These are phyloP conservation scores for Caranx ignobilis DNA, from an alignment of 2,113 vertebrate species.

Conservation along the genomic window DNA sequence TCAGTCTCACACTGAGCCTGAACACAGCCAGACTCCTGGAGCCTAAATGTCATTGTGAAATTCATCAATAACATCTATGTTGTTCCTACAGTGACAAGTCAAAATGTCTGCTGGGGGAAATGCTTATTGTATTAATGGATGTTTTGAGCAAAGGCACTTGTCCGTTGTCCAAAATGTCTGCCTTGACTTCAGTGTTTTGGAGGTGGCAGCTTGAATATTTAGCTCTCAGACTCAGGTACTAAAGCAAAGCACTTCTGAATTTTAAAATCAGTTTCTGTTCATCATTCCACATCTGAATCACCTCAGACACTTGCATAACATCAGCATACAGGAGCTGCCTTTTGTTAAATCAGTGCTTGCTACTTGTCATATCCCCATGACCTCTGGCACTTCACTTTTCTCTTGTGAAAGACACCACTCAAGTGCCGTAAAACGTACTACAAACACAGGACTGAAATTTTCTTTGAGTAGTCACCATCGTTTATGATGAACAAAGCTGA, in stretches of 20 bases:
- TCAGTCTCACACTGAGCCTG: background rate
- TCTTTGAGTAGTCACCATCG: background rate
- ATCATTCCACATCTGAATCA: background rate
- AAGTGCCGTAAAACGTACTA: background rate
- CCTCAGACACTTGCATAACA: background rate
- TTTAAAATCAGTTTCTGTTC: background rate
- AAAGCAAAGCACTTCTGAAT: background rate
- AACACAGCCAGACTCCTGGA: background rate
- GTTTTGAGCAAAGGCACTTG: background rate
- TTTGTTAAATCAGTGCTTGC: too few species aligned
- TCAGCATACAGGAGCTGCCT: too few species aligned
- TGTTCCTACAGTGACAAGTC: background rate
- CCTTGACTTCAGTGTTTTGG: background rate
- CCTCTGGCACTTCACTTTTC: background rate
- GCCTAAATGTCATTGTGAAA: background rate
- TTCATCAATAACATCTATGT: too few species aligned
- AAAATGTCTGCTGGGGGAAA: background rate
- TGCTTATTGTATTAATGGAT: background rate
- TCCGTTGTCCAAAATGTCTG: background rate
- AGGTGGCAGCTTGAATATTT: background rate
- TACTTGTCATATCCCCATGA: background rate
- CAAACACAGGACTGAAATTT: background rate
- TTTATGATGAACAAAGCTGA: background rate
- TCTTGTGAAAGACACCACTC: background rate
- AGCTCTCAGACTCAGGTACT: background rate